Percentiles rank a stretch among this genome's conserved stretches.
Conservation (phyloP, 2,113 vertebrate species). For the Gallinago jamesoni region DNA sequence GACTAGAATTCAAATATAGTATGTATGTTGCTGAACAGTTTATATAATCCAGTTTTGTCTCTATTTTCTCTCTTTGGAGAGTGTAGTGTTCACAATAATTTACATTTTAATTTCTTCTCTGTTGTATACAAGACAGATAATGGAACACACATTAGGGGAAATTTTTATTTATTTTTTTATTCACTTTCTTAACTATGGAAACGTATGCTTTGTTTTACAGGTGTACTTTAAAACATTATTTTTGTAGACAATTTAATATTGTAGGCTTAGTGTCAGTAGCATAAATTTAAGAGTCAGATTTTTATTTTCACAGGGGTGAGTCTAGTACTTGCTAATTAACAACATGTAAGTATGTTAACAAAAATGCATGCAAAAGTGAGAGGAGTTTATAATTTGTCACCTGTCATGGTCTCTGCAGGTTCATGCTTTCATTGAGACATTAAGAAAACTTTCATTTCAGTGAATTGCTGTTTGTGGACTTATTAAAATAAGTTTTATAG, state of each 20-base stretch:
- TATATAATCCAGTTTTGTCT: background rate
- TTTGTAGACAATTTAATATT: background rate
- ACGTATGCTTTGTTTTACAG: background rate
- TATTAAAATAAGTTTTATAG: background rate
- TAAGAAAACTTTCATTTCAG: slow-evolving; percentile 5
- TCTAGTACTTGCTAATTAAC: slow-evolving; percentile 3
- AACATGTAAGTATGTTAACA: background rate
- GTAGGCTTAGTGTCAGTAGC: background rate
- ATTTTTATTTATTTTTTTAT: background rate
- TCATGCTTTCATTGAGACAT: background rate
- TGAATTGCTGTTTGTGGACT: background rate
- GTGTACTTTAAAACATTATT: background rate
- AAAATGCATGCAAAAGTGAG: background rate
- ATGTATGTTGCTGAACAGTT: background rate
- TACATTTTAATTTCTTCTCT: background rate
- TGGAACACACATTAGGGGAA: background rate
- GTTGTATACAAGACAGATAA: background rate
- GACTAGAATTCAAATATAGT: background rate
- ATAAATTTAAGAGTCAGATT: background rate
- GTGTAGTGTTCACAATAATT: background rate
- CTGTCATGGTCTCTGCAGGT: slow-evolving; percentile 11
- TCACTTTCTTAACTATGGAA: background rate
- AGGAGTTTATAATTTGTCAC: background rate
- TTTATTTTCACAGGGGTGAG: background rate
- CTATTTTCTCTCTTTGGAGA: background rate